Percentiles rank a stretch among this genome's conserved stretches.
These are phyloP conservation scores for Anabas testudineus DNA, from an alignment of 2,797 vertebrate species.

Conservation along the genomic window DNA sequence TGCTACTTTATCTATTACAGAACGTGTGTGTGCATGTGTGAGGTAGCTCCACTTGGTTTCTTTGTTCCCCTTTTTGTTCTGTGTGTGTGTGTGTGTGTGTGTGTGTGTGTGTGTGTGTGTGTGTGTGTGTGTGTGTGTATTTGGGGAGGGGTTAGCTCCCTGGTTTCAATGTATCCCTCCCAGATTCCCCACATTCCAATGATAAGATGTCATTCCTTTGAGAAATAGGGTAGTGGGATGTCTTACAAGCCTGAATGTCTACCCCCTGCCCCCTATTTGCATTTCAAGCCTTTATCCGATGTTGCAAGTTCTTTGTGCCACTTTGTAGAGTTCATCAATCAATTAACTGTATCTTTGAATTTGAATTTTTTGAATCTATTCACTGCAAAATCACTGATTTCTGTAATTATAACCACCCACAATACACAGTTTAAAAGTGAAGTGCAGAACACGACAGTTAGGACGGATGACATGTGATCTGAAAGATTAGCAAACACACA, in stretches of 20 bases:
- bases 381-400: too few relatives aligned
- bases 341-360: background rate
- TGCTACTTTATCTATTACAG: conserved; percentile 20
- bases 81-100: conserved; percentile 16
- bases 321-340: background rate
- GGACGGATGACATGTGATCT: background rate
- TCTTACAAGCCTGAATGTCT: conserved; percentile 2
- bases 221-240: conserved; percentile 24
- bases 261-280: background rate
- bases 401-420: too few relatives aligned
- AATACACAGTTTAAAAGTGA: background rate
- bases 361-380: too few relatives aligned
- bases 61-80: background rate
- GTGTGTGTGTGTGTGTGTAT: conserved; percentile 24
- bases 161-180: conserved; percentile 65
- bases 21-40: conserved; percentile 12
- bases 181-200: conserved; percentile 74
- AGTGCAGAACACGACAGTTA: background rate
- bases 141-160: conserved; percentile 41
- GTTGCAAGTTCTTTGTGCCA: background rate
- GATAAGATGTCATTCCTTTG: conserved; percentile 71
- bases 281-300: conserved; percentile 2
- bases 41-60: background rate
- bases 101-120: conserved; percentile 25
- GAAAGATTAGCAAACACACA: background rate